phyloP scores from a whole-genome alignment of 2,888 invertebrate genomes.

The Tetragnatha montana region DNA sequence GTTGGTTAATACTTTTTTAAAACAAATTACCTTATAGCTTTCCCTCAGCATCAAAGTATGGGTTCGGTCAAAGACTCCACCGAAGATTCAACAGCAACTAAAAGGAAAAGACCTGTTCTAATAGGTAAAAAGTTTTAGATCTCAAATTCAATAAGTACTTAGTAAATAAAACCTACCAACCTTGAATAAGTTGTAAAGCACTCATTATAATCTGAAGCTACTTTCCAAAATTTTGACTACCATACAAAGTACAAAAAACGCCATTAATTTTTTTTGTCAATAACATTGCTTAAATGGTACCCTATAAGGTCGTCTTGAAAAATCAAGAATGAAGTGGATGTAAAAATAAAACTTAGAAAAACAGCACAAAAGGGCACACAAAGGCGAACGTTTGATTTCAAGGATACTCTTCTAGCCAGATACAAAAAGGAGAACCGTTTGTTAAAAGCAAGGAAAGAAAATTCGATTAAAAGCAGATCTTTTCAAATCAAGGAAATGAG shows the following conservation, averaged over 20 bases:
- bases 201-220: not conserved
- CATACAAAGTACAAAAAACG: not conserved
- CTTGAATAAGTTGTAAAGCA: not conserved
- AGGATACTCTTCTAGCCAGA: too few relatives aligned
- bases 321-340: too few relatives aligned
- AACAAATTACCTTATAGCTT: slow-evolving; percentile 41
- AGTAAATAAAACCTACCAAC: not conserved
- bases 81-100: slow-evolving; percentile 50
- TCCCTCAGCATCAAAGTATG: slow-evolving; percentile 69
- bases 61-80: slow-evolving; percentile 66
- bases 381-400: too few relatives aligned
- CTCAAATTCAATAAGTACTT: not conserved
- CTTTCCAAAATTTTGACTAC: not conserved
- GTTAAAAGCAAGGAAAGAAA: not conserved
- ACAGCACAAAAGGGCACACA: too few relatives aligned
- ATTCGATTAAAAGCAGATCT: not conserved
- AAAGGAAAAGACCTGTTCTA: slow-evolving; percentile 60
- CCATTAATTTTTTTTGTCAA: not conserved
- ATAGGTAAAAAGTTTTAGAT: slow-evolving; percentile 37
- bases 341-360: too few relatives aligned
- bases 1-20: too few relatives aligned
- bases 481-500: not conserved
- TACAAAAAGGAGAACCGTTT: too few relatives aligned
- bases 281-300: not conserved
- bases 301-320: not conserved